phyloP scores from a whole-genome alignment of 2,797 vertebrate genomes.

The Heteromormyrus szaboi region DNA sequence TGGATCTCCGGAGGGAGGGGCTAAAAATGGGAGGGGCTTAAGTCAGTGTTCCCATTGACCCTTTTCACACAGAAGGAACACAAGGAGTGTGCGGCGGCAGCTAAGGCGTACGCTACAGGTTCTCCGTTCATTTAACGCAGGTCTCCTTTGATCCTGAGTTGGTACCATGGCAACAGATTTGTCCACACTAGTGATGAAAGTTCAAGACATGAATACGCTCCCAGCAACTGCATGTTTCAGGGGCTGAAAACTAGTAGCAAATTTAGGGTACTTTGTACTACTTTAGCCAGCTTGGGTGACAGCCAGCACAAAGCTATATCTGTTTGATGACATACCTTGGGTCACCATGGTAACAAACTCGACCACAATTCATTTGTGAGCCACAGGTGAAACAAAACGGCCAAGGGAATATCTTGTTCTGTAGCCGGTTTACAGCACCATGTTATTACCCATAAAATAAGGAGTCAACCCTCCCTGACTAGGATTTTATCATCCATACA shows the following conservation, averaged over 20 bases:
- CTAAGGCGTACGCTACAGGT: background rate
- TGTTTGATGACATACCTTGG: background rate
- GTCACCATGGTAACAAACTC: background rate
- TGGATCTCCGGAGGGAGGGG: slow-evolving; percentile 69
- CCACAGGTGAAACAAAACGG: background rate
- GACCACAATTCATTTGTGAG: background rate
- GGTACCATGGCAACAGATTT: background rate
- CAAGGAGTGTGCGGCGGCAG: background rate
- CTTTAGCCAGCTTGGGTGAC: background rate
- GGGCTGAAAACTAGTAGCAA: background rate
- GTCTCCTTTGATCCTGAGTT: background rate
- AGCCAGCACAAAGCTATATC: background rate
- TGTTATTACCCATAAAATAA: background rate
- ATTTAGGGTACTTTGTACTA: background rate
- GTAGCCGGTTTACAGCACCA: background rate
- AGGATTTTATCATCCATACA: background rate
- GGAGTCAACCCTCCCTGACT: background rate
- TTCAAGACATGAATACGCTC: background rate
- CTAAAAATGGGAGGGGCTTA: slow-evolving; percentile 4
- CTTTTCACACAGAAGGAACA: background rate
- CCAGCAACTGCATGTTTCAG: background rate
- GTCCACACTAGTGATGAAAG: background rate
- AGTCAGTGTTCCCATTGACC: background rate
- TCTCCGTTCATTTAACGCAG: background rate
- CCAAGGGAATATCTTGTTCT: background rate